phyloP scores from a whole-genome alignment of 2,888 invertebrate species.

The Clistopyga incitator region DNA sequence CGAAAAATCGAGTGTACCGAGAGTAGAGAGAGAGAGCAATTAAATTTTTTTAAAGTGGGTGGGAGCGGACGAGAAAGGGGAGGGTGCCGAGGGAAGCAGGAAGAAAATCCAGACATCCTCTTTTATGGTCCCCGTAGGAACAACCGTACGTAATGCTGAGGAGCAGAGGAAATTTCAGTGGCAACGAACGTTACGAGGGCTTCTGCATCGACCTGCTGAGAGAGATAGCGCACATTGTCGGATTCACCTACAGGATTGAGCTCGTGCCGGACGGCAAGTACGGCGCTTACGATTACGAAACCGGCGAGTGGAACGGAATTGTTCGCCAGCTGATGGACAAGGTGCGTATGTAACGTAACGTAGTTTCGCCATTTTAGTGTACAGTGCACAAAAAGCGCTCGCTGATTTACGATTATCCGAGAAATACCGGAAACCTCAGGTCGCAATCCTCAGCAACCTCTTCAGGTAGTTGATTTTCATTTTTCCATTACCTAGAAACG shows the following conservation, averaged over 20 bases:
- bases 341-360: constrained; percentile 82
- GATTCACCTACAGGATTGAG: constrained; percentile 89
- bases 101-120: constrained; percentile 71
- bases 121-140: constrained; percentile 84
- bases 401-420: background rate
- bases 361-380: constrained; percentile 8
- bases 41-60: constrained; percentile 2
- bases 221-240: constrained; percentile 88
- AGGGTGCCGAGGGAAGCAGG: constrained; percentile 38
- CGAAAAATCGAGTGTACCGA: background rate
- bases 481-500: background rate
- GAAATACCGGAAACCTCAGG: background rate
- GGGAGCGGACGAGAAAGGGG: constrained; percentile 8
- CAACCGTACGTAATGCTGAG: constrained; percentile 87
- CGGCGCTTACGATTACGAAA: constrained; percentile 90
- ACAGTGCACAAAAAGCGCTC: background rate
- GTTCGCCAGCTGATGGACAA: constrained; percentile 89
- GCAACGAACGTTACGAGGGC: constrained; percentile 89
- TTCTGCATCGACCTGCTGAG: constrained; percentile 90
- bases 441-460: background rate
- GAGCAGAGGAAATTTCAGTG: constrained; percentile 85
- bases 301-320: constrained; percentile 91
- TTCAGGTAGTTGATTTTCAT: background rate
- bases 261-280: constrained; percentile 89
- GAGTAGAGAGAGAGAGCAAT: background rate